phyloP scores from a whole-genome alignment of 1,140 invertebrate species.

The Zaprionus camerounensis region DNA sequence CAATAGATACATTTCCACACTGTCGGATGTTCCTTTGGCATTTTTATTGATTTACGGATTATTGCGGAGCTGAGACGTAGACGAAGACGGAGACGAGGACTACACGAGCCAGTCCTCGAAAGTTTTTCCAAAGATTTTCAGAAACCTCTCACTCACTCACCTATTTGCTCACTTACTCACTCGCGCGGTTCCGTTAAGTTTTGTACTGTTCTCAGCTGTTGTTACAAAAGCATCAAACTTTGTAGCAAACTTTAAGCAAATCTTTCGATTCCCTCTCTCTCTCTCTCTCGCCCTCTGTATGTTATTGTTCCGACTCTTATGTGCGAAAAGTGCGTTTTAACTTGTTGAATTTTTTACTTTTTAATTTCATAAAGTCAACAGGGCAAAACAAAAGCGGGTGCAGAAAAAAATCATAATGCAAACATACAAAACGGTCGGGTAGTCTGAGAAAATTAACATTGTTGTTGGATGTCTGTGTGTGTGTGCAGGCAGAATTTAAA shows the following conservation, averaged over 20 bases:
- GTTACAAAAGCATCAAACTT: conserved; percentile 60
- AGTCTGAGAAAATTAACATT: conserved; percentile 18
- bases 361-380: conserved; percentile 76
- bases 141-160: conserved; percentile 2
- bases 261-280: conserved; percentile 41
- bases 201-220: conserved; percentile 53
- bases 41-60: conserved; percentile 77
- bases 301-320: neutral
- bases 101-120: conserved; percentile 11
- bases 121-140: conserved; percentile 32
- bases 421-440: conserved; percentile 14
- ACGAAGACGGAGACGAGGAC: neutral
- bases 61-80: conserved; percentile 30
- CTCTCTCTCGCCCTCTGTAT: conserved; percentile 10
- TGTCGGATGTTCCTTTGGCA: conserved; percentile 54
- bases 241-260: conserved; percentile 66
- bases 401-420: conserved; percentile 41
- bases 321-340: conserved; percentile 17
- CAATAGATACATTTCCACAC: conserved; percentile 42
- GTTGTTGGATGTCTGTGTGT: conserved; percentile 5
- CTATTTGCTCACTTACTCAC: neutral
- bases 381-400: conserved; percentile 21
- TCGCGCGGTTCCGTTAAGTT: conserved; percentile 15
- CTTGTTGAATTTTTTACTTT: conserved; percentile 60
- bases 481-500: conserved; percentile 15